A percentile compares a stretch with the other conserved stretches of the same genome.
Evolutionary conservation across 2,888 invertebrate genomes (phyloP).

Genomic region (Ellobium chinense): DNA sequence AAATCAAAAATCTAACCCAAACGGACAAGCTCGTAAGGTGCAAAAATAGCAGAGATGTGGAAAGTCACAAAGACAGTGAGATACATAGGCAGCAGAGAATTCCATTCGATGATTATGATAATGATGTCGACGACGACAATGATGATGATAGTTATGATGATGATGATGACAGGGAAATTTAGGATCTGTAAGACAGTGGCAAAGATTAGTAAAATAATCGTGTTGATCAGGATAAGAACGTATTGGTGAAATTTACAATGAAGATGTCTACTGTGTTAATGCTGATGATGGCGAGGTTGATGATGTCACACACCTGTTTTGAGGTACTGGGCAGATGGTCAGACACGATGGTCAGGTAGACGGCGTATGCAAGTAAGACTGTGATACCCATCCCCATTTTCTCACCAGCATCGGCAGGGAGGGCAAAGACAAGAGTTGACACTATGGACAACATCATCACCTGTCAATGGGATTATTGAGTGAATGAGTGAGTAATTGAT

Average conservation of each 20-base stretch:
- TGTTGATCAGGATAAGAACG: no score
- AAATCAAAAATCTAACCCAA: no score
- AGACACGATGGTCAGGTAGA: conserved; percentile 49
- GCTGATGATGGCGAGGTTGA: no score
- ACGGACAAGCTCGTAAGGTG: no score
- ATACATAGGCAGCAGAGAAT: no score
- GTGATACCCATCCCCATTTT: conserved; percentile 47
- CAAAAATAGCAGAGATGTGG: no score
- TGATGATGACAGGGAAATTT: background rate
- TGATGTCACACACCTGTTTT: no score
- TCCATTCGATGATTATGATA: background rate
- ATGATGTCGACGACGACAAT: conserved; percentile 1
- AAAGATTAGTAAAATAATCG: no score
- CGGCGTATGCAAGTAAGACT: conserved; percentile 46
- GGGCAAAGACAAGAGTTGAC: conserved; percentile 44
- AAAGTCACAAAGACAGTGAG: no score
- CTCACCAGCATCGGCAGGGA: conserved; percentile 51
- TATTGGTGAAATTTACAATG: no score
- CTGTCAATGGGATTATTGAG: background rate
- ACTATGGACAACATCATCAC: conserved; percentile 38
- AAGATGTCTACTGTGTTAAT: no score
- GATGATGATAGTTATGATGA: conserved; percentile 4
- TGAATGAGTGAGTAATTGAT: background rate
- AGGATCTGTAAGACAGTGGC: no score
- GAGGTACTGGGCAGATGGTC: conserved; percentile 49